Evolutionary conservation across 2,888 invertebrate genomes (phyloP).

Genomic region (Eristalinus aeneus): DNA sequence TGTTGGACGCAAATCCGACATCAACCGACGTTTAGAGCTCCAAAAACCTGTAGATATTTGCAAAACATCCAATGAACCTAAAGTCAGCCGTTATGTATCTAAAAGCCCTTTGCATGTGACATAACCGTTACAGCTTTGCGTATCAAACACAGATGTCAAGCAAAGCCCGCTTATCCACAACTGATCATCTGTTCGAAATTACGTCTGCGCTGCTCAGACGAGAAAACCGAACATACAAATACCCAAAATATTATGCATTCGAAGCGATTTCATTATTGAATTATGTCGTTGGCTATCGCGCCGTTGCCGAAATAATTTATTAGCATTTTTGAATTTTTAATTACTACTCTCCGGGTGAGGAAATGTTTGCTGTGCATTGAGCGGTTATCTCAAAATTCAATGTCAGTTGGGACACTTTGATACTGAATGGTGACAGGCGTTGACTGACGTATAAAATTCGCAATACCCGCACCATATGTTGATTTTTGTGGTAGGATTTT

Average conservation of each 20-base stretch:
- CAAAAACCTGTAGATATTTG: neutral
- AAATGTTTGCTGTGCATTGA: conserved; percentile 53
- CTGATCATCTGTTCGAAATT: neutral
- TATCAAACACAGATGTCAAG: conserved; percentile 3
- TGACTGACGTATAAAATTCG: conserved; percentile 13
- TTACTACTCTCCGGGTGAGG: conserved; percentile 34
- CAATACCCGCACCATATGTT: neutral
- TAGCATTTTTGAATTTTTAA: conserved; percentile 66
- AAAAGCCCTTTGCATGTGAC: neutral
- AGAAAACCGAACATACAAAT: neutral
- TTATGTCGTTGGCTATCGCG: conserved; percentile 51
- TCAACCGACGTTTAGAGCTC: neutral
- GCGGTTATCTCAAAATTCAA: conserved; percentile 52
- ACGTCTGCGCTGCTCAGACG: neutral
- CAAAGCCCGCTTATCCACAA: neutral
- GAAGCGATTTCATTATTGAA: conserved; percentile 50
- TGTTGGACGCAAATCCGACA: neutral
- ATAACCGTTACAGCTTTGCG: conserved; percentile 12
- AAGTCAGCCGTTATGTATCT: neutral
- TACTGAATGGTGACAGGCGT: neutral
- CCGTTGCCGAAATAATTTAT: conserved; percentile 63
- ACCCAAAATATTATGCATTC: conserved; percentile 43
- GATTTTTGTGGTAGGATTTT: neutral
- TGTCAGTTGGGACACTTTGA: conserved; percentile 49
- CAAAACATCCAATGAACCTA: neutral